Percentiles rank a stretch among this genome's conserved stretches.
Evolutionary conservation across 2,888 invertebrate species (phyloP).

Genomic region (Phortica okadai): DNA sequence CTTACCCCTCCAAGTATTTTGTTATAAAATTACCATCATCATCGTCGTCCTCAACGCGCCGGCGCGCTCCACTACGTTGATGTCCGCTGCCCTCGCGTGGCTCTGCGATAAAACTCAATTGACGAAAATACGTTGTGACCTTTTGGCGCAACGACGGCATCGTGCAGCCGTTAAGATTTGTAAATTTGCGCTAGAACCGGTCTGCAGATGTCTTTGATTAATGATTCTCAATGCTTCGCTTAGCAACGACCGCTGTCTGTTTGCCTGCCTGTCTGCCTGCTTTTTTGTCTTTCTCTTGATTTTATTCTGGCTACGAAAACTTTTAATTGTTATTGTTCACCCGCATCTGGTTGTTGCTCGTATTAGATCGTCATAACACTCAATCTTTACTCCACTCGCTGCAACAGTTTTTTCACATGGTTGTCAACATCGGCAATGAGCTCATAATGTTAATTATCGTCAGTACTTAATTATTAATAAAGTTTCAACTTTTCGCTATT

Average conservation of each 20-base stretch:
- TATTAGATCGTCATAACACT: too few relatives aligned
- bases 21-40: conserved; percentile 83
- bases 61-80: conserved; percentile 49
- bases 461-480: conserved; percentile 14
- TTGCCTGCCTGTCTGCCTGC: not conserved
- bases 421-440: conserved; percentile 1
- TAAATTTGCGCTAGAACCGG: conserved; percentile 36
- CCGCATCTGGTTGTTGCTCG: conserved; percentile 5
- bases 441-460: conserved; percentile 9
- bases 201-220: not conserved
- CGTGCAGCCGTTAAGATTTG: conserved; percentile 40
- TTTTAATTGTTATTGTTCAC: conserved; percentile 11
- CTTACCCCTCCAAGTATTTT: conserved; percentile 84
- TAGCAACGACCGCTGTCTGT: not conserved
- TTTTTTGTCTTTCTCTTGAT: not conserved
- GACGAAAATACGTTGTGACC: conserved; percentile 84
- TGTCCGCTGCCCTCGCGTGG: conserved; percentile 76
- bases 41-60: conserved; percentile 75
- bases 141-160: conserved; percentile 85
- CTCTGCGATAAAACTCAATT: conserved; percentile 82
- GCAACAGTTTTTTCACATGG: conserved; percentile 5
- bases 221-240: not conserved
- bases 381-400: not conserved
- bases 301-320: not conserved
- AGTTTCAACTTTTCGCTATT: not conserved